Evolutionary conservation across 1,140 invertebrate species (phyloP).

Genomic region (Episyrphus balteatus): DNA sequence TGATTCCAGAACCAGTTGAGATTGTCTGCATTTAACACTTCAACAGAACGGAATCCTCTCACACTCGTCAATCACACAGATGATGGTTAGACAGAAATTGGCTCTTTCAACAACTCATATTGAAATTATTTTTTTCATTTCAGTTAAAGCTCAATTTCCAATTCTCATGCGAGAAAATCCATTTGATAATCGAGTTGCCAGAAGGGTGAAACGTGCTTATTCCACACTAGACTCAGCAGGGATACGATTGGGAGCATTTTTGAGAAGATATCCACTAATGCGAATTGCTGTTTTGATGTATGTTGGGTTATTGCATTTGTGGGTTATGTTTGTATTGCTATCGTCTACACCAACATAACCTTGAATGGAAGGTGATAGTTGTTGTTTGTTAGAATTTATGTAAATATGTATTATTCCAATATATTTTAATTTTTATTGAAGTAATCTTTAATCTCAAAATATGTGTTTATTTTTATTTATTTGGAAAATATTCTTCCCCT

Average conservation of each 20-base stretch:
- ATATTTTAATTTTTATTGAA: no score
- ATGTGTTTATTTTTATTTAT: no score
- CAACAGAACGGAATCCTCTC: constrained; percentile 18
- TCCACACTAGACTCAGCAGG: constrained; percentile 62
- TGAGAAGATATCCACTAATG: constrained; percentile 68
- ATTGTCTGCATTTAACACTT: background rate
- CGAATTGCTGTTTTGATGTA: constrained; percentile 68
- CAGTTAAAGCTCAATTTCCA: constrained; percentile 53
- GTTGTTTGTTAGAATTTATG: no score
- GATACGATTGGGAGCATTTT: constrained; percentile 65
- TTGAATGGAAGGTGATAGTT: no score
- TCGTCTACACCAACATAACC: constrained; percentile 28
- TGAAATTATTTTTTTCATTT: background rate
- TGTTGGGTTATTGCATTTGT: constrained; percentile 27
- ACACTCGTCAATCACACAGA: constrained; percentile 54
- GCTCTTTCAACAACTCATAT: background rate
- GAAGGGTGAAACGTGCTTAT: constrained; percentile 69
- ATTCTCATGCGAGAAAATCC: constrained; percentile 62
- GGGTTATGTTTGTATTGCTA: constrained; percentile 34
- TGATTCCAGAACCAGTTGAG: background rate
- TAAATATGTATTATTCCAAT: no score
- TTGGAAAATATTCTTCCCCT: no score
- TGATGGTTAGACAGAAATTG: constrained; percentile 36
- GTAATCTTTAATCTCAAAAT: no score
- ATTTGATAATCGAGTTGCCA: constrained; percentile 63